These are phyloP conservation scores for Neolamprologus toae DNA, from an alignment of 2,113 vertebrate genomes.

Conservation along the genomic window DNA sequence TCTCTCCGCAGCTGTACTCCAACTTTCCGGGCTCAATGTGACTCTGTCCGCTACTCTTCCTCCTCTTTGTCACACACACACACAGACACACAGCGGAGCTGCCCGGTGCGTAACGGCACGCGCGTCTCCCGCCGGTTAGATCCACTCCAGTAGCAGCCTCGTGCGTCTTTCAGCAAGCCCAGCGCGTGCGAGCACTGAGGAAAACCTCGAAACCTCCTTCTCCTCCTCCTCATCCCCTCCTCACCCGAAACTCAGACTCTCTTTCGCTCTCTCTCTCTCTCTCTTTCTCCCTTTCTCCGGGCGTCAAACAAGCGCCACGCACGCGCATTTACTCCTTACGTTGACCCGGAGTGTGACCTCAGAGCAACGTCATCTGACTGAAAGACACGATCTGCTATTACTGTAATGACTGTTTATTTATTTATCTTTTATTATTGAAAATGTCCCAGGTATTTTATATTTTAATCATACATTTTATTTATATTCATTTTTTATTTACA, in stretches of 20 bases:
- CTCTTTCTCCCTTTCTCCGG: neutral
- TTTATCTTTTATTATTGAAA: neutral
- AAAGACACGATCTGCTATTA: neutral
- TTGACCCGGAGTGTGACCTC: neutral
- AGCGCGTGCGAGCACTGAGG: neutral
- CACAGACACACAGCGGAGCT: neutral
- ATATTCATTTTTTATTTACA: neutral
- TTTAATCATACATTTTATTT: neutral
- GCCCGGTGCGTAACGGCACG: slow-evolving; percentile 1
- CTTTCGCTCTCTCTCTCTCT: neutral
- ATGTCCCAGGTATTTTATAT: neutral
- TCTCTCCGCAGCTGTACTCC: neutral
- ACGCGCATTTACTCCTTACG: neutral
- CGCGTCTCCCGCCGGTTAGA: neutral
- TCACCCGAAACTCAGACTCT: neutral
- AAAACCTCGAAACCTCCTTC: neutral
- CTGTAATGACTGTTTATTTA: neutral
- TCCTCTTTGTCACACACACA: neutral
- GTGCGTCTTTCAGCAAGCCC: neutral
- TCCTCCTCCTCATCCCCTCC: neutral
- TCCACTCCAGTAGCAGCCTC: slow-evolving; percentile 7
- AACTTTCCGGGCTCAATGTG: slow-evolving; percentile 28
- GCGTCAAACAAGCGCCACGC: neutral
- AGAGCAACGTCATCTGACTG: neutral
- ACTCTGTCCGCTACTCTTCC: neutral